Evolutionary conservation across 2,888 invertebrate genomes (phyloP).

Genomic region (Camptogramma bilineatum): DNA sequence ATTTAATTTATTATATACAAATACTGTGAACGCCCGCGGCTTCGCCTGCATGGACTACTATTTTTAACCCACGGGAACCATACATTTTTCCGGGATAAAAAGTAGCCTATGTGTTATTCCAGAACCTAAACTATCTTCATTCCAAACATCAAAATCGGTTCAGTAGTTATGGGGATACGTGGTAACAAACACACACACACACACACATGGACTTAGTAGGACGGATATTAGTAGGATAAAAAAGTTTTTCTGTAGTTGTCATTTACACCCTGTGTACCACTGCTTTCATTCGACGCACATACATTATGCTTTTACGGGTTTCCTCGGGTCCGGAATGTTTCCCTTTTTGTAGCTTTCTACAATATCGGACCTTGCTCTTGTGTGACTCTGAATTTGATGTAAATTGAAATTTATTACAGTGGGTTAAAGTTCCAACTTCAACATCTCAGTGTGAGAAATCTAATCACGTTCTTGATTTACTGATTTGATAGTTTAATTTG

Average conservation of each 20-base stretch:
- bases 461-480: background rate
- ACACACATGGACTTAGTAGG: too few species aligned
- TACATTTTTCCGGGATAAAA: too few species aligned
- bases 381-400: background rate
- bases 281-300: background rate
- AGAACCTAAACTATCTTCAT: too few species aligned
- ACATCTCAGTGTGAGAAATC: background rate
- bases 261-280: background rate
- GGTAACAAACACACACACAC: too few species aligned
- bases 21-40: too few species aligned
- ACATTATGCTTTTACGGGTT: constrained; percentile 11
- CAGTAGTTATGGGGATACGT: too few species aligned
- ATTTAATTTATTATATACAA: too few species aligned
- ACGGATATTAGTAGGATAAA: too few species aligned
- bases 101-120: too few species aligned
- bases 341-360: constrained; percentile 2
- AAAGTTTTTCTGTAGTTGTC: background rate
- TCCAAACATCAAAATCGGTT: too few species aligned
- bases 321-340: constrained; percentile 1
- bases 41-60: too few species aligned
- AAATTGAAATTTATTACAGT: constrained; percentile 3
- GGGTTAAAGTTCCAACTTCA: background rate
- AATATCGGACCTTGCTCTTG: background rate
- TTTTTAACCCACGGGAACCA: too few species aligned
- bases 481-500: background rate